These are phyloP conservation scores for Pungitius pungitius DNA, from an alignment of 2,113 vertebrate genomes.

Conservation along the genomic window DNA sequence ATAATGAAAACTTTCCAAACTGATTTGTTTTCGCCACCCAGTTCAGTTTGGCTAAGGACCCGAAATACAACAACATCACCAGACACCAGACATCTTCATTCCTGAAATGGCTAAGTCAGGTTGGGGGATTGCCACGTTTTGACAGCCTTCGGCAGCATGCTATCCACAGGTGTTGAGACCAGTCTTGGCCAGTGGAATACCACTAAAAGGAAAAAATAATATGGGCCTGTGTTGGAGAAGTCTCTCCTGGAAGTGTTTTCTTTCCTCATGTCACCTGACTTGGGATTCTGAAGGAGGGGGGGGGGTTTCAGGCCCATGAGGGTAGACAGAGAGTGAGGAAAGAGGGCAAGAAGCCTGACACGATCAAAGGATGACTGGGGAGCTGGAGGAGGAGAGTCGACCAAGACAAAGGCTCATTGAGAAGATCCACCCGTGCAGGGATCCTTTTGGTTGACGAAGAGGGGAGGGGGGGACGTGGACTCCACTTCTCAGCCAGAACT, in stretches of 20 bases:
- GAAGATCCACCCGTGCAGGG: slow-evolving; percentile 67
- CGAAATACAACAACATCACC: slow-evolving; percentile 41
- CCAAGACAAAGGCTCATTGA: slow-evolving; percentile 79
- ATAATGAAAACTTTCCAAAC: slow-evolving; percentile 32
- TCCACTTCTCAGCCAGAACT: slow-evolving; percentile 68
- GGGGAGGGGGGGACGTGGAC: slow-evolving; percentile 67
- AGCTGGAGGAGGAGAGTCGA: slow-evolving; percentile 76
- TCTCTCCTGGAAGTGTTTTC: slow-evolving; percentile 42
- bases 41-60: slow-evolving; percentile 18
- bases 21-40: not conserved
- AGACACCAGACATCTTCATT: slow-evolving; percentile 33
- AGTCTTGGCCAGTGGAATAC: slow-evolving; percentile 33
- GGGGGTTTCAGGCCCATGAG: slow-evolving; percentile 55
- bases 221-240: slow-evolving; percentile 29
- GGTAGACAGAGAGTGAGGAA: slow-evolving; percentile 55
- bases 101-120: slow-evolving; percentile 20
- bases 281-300: slow-evolving; percentile 33
- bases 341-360: slow-evolving; percentile 44
- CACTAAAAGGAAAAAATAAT: slow-evolving; percentile 26
- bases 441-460: slow-evolving; percentile 66
- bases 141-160: slow-evolving; percentile 45
- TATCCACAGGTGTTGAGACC: slow-evolving; percentile 64
- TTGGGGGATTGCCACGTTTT: slow-evolving; percentile 55
- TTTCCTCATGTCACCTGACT: slow-evolving; percentile 61
- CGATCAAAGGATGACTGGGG: slow-evolving; percentile 84